phyloP scores from a whole-genome alignment of 2,888 invertebrate species.

The Aporophyla nigra region DNA sequence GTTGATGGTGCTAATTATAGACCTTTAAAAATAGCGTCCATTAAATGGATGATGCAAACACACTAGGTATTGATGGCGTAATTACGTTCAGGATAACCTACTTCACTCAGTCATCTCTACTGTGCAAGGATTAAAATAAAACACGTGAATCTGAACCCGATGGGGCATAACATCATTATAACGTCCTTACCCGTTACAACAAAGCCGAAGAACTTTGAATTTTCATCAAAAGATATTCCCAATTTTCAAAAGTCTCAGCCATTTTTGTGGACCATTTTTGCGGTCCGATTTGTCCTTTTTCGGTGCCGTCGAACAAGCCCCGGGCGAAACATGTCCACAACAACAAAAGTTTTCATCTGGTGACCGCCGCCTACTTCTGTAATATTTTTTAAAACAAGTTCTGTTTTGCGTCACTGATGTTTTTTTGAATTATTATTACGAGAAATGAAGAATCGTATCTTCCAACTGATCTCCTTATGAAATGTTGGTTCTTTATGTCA shows the following conservation, averaged over 20 bases:
- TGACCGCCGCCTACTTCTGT: constrained; percentile 9
- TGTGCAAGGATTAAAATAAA: constrained; percentile 17
- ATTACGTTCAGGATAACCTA: constrained; percentile 36
- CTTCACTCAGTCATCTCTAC: constrained; percentile 11
- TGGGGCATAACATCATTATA: background rate
- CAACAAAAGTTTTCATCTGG: constrained; percentile 49
- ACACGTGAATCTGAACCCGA: background rate
- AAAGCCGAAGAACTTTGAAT: constrained; percentile 1
- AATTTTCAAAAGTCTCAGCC: constrained; percentile 26
- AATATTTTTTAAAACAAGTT: constrained; percentile 23
- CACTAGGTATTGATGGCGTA: constrained; percentile 24
- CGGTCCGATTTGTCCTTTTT: constrained; percentile 18
- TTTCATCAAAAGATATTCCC: constrained; percentile 27
- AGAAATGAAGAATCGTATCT: background rate
- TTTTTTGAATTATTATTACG: constrained; percentile 26
- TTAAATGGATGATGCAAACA: constrained; percentile 12
- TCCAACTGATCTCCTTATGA: background rate
- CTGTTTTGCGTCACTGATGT: background rate
- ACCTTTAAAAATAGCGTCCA: background rate
- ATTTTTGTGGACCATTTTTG: constrained; percentile 1
- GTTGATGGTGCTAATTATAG: background rate
- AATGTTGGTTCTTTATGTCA: background rate
- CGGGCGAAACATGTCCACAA: constrained; percentile 38
- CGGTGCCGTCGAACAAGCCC: constrained; percentile 20
- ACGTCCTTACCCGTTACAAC: background rate